These are phyloP conservation scores for Umimayanthus kanabou DNA, from an alignment of 92 coral and sea anemone genomes.

Conservation along the genomic window DNA sequence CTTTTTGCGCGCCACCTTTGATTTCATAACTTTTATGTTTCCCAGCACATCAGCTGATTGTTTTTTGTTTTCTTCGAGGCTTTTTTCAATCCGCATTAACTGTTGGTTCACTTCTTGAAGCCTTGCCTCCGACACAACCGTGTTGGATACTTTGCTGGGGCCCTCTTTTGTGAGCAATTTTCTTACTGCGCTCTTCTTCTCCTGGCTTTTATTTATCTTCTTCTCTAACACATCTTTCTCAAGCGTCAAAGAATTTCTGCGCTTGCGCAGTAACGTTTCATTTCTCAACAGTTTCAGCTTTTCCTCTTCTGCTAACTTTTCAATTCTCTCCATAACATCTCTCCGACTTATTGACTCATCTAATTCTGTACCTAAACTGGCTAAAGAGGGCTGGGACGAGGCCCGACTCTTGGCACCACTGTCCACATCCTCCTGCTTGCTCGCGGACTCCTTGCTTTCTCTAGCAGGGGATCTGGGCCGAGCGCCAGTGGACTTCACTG, in stretches of 20 bases:
- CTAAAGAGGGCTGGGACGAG: conserved; percentile 4
- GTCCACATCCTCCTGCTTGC: conserved; percentile 23
- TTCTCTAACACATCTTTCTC: conserved; percentile 84
- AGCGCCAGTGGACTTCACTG: not conserved
- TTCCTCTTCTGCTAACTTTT: conserved; percentile 87
- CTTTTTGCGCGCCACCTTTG: conserved; percentile 52
- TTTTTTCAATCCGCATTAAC: conserved; percentile 69
- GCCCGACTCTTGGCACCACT: conserved; percentile 20
- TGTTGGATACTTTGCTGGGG: conserved; percentile 49
- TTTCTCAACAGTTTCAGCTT: conserved; percentile 73
- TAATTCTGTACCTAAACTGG: conserved; percentile 38
- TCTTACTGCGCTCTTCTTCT: conserved; percentile 76
- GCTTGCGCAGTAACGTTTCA: conserved; percentile 84
- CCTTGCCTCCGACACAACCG: conserved; percentile 58
- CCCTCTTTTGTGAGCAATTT: conserved; percentile 81
- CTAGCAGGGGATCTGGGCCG: conserved; percentile 3
- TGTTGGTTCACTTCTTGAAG: conserved; percentile 73
- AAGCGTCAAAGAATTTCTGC: conserved; percentile 85
- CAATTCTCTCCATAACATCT: conserved; percentile 74
- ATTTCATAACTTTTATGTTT: conserved; percentile 66
- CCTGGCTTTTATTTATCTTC: conserved; percentile 71
- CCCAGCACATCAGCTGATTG: conserved; percentile 75
- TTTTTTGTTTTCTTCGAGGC: conserved; percentile 69
- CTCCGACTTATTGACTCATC: conserved; percentile 44
- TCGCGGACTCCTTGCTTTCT: conserved; percentile 19